Evolutionary conservation across 2,113 vertebrate species (phyloP).

Genomic region (Benitochromis conjunctus): DNA sequence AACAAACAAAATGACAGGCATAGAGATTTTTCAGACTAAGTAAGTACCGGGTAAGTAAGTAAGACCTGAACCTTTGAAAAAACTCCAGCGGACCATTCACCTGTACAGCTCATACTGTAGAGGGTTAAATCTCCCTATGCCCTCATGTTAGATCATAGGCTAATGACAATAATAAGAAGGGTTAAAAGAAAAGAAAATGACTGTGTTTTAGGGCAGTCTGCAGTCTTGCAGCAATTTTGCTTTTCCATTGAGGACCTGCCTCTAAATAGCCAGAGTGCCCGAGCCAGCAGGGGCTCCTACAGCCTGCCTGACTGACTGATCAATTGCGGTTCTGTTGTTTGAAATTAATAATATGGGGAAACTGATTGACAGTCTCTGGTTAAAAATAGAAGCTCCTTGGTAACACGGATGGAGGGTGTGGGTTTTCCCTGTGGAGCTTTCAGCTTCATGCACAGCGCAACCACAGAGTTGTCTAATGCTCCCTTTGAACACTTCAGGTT

Average conservation of each 20-base stretch:
- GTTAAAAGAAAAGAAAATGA: not conserved
- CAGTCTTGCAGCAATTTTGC: not conserved
- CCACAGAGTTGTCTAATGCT: not conserved
- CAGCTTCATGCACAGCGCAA: not conserved
- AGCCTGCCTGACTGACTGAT: conserved; percentile 40
- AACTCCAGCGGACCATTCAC: not conserved
- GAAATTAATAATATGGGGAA: conserved; percentile 41
- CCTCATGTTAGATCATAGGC: not conserved
- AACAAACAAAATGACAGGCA: not conserved
- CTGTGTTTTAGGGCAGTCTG: not conserved
- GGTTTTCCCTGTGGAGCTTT: conserved; percentile 42
- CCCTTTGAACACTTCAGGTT: conserved; percentile 39
- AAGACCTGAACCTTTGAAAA: not conserved
- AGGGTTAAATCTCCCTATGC: not conserved
- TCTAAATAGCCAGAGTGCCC: conserved; percentile 14
- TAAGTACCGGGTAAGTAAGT: too few species aligned
- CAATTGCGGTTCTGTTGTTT: conserved; percentile 46
- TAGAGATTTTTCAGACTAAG: not conserved
- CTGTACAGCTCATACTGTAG: not conserved
- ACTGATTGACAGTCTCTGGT: conserved; percentile 45
- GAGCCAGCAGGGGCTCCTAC: conserved; percentile 33
- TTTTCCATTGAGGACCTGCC: not conserved
- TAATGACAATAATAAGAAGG: not conserved
- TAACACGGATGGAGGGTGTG: not conserved
- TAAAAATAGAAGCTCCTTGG: conserved; percentile 46